These are phyloP conservation scores for Pleuronectes platessa DNA, from an alignment of 2,113 vertebrate species.

Conservation along the genomic window DNA sequence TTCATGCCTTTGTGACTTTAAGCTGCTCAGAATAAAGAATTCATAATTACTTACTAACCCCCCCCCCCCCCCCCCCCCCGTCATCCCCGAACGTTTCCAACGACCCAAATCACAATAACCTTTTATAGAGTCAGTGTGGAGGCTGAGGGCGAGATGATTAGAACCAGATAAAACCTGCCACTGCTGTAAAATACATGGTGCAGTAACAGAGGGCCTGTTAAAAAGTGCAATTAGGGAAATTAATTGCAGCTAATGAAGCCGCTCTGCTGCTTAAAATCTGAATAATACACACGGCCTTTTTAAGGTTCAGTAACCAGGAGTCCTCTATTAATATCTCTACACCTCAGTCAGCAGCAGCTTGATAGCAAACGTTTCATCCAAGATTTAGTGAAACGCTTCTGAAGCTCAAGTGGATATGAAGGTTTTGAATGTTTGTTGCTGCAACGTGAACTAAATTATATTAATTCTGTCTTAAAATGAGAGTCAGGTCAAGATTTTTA, in stretches of 20 bases:
- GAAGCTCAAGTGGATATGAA: background rate
- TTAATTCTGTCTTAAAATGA: background rate
- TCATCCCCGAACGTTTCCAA: constrained; percentile 24
- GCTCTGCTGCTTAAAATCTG: constrained; percentile 5
- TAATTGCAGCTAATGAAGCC: constrained; percentile 51
- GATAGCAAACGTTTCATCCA: background rate
- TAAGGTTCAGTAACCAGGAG: constrained; percentile 22
- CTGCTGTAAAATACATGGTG: constrained; percentile 23
- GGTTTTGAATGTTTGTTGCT: background rate
- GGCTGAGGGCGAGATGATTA: constrained; percentile 28
- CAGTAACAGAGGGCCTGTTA: constrained; percentile 31
- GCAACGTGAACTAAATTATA: background rate
- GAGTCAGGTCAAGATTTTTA: no score
- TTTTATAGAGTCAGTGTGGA: constrained; percentile 39
- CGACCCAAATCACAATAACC: constrained; percentile 53
- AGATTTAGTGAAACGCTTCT: background rate
- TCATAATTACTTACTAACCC: constrained; percentile 50
- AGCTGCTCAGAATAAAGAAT: constrained; percentile 40
- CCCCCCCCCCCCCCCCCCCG: background rate
- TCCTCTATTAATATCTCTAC: background rate
- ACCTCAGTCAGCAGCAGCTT: background rate
- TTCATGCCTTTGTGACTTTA: constrained; percentile 40
- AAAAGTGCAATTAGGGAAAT: constrained; percentile 43
- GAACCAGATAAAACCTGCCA: constrained; percentile 41
- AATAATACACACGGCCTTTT: constrained; percentile 29